A percentile compares a stretch with the other conserved stretches of the same genome.
Evolutionary conservation across 2,113 vertebrate species (phyloP).

Genomic region (Lophochroa leadbeateri): DNA sequence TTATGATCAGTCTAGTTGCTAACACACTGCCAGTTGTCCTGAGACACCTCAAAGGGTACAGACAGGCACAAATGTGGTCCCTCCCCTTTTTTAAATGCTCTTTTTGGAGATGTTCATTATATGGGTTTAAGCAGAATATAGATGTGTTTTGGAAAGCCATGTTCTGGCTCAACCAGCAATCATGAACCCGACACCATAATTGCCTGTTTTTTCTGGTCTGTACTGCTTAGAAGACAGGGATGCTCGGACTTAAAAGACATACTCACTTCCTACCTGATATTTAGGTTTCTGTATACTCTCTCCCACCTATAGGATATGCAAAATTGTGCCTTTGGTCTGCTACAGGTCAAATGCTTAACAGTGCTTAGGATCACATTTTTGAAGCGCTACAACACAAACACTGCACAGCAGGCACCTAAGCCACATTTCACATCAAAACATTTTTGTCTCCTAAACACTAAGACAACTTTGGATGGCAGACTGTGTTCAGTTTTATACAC

Average conservation of each 20-base stretch:
- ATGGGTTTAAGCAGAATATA: not conserved
- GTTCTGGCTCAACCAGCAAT: not conserved
- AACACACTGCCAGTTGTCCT: not conserved
- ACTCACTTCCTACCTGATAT: accelerated
- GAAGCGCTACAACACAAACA: not conserved
- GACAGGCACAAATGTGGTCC: not conserved
- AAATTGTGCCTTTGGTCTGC: not conserved
- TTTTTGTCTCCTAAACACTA: not conserved
- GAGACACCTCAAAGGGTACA: not conserved
- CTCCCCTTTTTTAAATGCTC: not conserved
- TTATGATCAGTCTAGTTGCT: not conserved
- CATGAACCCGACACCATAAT: accelerated
- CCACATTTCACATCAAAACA: not conserved
- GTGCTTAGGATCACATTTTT: not conserved
- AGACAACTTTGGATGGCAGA: not conserved
- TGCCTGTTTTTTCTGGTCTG: not conserved
- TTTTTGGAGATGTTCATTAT: not conserved
- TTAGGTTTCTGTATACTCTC: not conserved
- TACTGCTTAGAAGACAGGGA: accelerated
- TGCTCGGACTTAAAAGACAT: not conserved
- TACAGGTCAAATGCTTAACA: not conserved
- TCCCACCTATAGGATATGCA: not conserved
- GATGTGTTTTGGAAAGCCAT: not conserved
- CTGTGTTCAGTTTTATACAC: not conserved
- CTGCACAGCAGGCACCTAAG: accelerated